Base-by-base conservation (phyloP, 2,888 invertebrate genomes). In the Archips crataeganus region DNA sequence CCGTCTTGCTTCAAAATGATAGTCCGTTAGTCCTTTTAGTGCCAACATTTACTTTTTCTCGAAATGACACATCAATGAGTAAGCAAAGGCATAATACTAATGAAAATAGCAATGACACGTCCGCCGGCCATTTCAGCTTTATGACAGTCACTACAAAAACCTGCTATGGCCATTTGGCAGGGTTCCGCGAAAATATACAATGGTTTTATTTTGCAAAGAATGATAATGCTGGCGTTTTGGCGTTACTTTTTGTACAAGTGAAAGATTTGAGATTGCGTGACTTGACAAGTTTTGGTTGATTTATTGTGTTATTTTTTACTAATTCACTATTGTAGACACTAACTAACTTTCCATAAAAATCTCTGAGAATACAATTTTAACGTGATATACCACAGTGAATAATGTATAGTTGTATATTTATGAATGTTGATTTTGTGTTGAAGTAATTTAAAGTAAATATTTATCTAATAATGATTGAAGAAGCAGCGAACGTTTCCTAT, bases 61-160 rank as follows among this genome's bases (percentile, higher is more conserved):
- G 8, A 73, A 73, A 73, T 69, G 11, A 73, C 39, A 73, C 54
- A 59, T 64, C 63, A 69, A 73, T 73, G 73, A 73, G 73, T 69
- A 59, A 69, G 73, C 73, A 73, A 49, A 69, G 57, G 47, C 67
- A 45, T 66, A 51, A 71, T 71, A 72, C 72, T 64, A 73, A 73
- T 73, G 73, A 68, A 68, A 69, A 59, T 49, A 51, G 59, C 39
- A 73, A 73, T 64, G 73, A 69, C 72, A 68, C 73, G 73, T 73
- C 49, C 63, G 49, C 15, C 59, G 47, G 68, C 68, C 36, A 15
- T 69, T 73, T 64, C 73, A 39, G 39, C 49, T 73, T 73, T 73
- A 73, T 64, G 73, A 69, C 68, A 73, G 73, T 69, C 73, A 73
- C 73, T 68, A 69, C 49, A 54, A 68, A 64, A 63, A 57, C 32